Percentiles rank a stretch among this genome's conserved stretches.
Conservation (phyloP, 2,888 invertebrate genomes). For the Drosophila robusta region DNA sequence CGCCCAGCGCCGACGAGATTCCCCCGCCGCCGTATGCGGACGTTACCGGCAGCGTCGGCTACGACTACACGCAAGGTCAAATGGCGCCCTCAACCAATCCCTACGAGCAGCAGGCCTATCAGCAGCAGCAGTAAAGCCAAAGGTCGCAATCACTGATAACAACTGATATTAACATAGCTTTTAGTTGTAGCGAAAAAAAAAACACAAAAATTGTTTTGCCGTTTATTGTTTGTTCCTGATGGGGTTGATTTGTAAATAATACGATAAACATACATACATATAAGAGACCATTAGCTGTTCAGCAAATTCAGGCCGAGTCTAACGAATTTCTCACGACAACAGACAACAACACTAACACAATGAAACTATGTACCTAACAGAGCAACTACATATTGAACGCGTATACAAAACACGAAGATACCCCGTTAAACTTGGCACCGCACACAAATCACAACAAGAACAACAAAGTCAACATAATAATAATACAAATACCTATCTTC, state of each 20-base stretch:
- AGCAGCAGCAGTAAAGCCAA: conserved; percentile 57
- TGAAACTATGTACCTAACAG: conserved; percentile 80
- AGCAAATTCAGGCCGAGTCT: conserved; percentile 37
- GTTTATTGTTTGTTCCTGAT: conserved; percentile 74
- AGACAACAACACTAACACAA: conserved; percentile 65
- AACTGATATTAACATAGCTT: conserved; percentile 45
- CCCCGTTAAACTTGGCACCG: conserved; percentile 35
- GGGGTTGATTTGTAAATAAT: conserved; percentile 39
- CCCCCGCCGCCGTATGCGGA: conserved; percentile 84
- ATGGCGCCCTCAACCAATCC: conserved; percentile 56
- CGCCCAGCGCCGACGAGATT: conserved; percentile 87
- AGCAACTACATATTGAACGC: conserved; percentile 64
- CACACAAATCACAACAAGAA: conserved; percentile 10
- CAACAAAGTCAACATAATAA: too few relatives aligned
- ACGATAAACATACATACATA: conserved; percentile 6
- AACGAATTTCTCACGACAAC: conserved; percentile 59
- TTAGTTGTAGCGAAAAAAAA: conserved; percentile 63
- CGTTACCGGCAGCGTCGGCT: conserved; percentile 42
- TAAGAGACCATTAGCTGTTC: conserved; percentile 30
- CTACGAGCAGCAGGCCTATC: conserved; percentile 76
- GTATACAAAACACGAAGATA: conserved; percentile 29
- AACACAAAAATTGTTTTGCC: conserved; percentile 45
- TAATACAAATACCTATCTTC: conserved; percentile 39
- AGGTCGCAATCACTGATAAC: conserved; percentile 37
- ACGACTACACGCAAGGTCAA: conserved; percentile 68